Base-by-base conservation (phyloP, 1,140 invertebrate genomes). In the Cryptotermes secundus region DNA sequence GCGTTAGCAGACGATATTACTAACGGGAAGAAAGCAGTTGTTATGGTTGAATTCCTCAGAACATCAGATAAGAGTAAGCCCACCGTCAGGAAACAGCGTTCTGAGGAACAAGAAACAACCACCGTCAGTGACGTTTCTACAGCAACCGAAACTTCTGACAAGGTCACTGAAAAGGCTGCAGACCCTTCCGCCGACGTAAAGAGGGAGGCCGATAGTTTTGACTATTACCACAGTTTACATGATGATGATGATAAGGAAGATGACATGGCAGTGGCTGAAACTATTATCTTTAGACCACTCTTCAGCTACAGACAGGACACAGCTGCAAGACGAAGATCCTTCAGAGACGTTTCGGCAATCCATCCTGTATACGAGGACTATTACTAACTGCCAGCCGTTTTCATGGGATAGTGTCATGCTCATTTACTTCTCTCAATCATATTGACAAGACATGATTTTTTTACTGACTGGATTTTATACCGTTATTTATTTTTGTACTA, bases 261-360 rank as follows among this genome's bases (percentile, higher is more conserved):
- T 49, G 45, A 49, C 45, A 88, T 90, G 90, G 88, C 89, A 26
- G 88, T 88, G 12, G 90, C 90, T 6, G 89, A 89, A 81, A 88
- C 90, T 72, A 90, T 90, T 19, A 87, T 90, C 35, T 90, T 90
- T 83, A 87, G 90, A 16, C 90, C 90, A 1, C 86, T 90, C 34
- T 90, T 90, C 49, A 88, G 87, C 83, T 89, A 89, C 59, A 88
- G 89, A 10, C 89, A 90, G 59, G 88, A 72, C 59, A 72, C 7
- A 26, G 59, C 59, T 72, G 26, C 59, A n/a, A 26, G 59, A n/a
- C 59, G 59, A 31, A 72, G 59, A n/a, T 72, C 26, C 59, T 72
- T 31, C 59, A 72, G 59, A 31, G 59, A 72, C 26, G 59, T 72
- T 9, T 72, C 59, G 10, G 16, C 26, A 31, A n/a, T 12, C 59